Evolutionary conservation across 1,140 invertebrate genomes (phyloP), one percentile per base, ranked within the genome.

Genomic region (Anoplophora glabripennis): DNA sequence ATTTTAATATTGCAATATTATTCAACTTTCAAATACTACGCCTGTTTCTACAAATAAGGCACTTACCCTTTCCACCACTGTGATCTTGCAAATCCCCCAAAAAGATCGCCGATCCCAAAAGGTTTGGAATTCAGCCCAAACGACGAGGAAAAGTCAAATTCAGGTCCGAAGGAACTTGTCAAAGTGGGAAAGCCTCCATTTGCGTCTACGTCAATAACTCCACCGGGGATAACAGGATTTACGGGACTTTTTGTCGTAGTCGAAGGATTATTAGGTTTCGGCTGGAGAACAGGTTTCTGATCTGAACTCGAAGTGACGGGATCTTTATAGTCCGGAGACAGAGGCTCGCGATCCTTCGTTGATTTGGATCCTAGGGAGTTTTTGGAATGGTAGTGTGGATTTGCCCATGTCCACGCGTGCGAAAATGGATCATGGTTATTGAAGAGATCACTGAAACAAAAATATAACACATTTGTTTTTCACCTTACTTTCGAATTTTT

Each of bases 21-120:
- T n/a, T n/a, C n/a, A n/a, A n/a, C n/a, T n/a, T n/a, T n/a, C n/a
- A n/a, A n/a, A n/a, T n/a, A n/a, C n/a, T n/a, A n/a, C n/a, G n/a
- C n/a, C n/a, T n/a, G n/a, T n/a, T n/a, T n/a, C n/a, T 11, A n/a
- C 3, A 12, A 8, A 10, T 44, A 35, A 41, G 28, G 36, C n/a
- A 65, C 78, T 79, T 64, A 80, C 79, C 79, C 79, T 64, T 80
- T 79, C 72, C 72, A 75, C 79, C 79, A 80, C 57, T 75, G 78
- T 53, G 76, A 72, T 18, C 61, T 45, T 0, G 66, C 64, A 14
- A 56, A 40, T 12, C 61, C 18, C 5, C 64, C 61, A 36, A 71
- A 67, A 51, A 70, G 62, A 48, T 69, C 69, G 10, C 64, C 65
- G 10, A 70, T 57, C 0, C 70, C 68, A 44, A 71, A 63, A 17